These are phyloP conservation scores for Thecophora atra DNA, from an alignment of 2,888 invertebrate species.

Conservation along the genomic window DNA sequence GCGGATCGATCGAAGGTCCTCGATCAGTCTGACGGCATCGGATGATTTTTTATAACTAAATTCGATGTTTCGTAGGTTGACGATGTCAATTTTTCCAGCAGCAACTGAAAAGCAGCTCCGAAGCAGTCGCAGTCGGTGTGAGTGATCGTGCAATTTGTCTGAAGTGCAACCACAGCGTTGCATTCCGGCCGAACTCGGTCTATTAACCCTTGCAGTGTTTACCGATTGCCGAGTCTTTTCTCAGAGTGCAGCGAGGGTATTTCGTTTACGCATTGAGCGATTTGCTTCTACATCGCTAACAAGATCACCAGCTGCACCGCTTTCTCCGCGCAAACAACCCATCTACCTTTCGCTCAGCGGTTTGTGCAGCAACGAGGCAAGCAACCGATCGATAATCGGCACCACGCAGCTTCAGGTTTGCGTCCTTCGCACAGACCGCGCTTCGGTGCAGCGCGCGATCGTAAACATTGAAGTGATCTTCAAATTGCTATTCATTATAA, in stretches of 20 bases:
- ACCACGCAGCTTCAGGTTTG: neutral
- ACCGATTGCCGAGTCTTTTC: neutral
- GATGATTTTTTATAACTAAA: constrained; percentile 28
- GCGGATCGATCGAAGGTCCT: neutral
- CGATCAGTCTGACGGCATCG: too few species aligned
- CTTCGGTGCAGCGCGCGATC: constrained; percentile 36
- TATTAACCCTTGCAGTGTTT: constrained; percentile 8
- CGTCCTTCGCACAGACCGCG: neutral
- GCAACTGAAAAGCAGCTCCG: neutral
- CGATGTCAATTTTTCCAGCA: constrained; percentile 20
- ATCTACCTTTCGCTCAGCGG: too few species aligned
- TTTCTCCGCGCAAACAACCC: too few species aligned
- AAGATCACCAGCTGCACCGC: constrained; percentile 10
- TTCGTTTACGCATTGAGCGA: constrained; percentile 24
- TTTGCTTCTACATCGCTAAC: constrained; percentile 27
- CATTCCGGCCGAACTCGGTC: constrained; percentile 2
- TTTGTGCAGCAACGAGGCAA: too few species aligned
- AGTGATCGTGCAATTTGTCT: constrained; percentile 32
- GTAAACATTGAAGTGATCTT: constrained; percentile 60
- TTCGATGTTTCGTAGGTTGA: constrained; percentile 20
- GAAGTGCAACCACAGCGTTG: constrained; percentile 13
- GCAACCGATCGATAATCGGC: neutral
- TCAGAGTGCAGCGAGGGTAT: neutral
- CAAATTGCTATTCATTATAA: constrained; percentile 62
- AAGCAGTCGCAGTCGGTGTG: neutral